phyloP scores from a whole-genome alignment of 2,113 vertebrate species.

The Rhombomys opimus region DNA sequence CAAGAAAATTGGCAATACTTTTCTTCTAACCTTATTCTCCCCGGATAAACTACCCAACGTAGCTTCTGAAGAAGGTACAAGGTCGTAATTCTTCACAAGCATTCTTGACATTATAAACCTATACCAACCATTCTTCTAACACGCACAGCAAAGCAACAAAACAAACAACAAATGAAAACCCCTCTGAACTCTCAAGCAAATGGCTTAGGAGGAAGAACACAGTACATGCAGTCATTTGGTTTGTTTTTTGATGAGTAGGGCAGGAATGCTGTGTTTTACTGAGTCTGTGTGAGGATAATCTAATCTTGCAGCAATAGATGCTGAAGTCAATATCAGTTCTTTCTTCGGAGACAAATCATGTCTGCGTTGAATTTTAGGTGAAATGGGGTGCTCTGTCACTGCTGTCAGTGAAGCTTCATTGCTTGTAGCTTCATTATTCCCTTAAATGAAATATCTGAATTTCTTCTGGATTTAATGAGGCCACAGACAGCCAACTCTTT shows the following conservation, averaged over 20 bases:
- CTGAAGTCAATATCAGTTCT: neutral
- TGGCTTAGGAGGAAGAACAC: neutral
- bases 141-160: neutral
- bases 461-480: slow-evolving; percentile 64
- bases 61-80: neutral
- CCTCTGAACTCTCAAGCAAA: neutral
- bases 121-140: neutral
- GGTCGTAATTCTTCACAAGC: neutral
- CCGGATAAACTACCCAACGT: neutral
- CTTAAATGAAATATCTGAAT: slow-evolving; percentile 26
- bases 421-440: slow-evolving; percentile 28
- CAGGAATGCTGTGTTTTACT: neutral
- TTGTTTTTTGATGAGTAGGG: neutral
- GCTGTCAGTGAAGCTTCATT: accelerated
- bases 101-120: neutral
- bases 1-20: neutral
- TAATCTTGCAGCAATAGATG: slow-evolving; percentile 34
- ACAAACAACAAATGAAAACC: neutral
- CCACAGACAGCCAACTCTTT: neutral
- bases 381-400: neutral
- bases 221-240: neutral
- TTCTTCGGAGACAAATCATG: neutral
- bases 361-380: neutral
- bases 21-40: neutral
- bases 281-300: neutral